Conservation (phyloP, 2,888 invertebrate genomes). For the Alentia gelatinosa region DNA sequence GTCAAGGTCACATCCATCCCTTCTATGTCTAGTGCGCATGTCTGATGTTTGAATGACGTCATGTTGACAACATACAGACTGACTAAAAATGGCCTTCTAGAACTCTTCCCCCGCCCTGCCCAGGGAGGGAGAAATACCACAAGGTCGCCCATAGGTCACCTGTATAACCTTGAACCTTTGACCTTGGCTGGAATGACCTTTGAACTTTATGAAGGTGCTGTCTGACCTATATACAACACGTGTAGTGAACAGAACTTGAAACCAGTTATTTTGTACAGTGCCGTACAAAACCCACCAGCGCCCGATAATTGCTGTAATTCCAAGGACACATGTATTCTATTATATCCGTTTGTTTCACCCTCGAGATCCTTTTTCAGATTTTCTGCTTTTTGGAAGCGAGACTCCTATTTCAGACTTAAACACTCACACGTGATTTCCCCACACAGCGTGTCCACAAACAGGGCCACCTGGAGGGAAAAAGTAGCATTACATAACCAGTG, state of each 20-base stretch:
- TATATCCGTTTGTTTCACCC: neutral
- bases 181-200: slow-evolving; percentile 15
- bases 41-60: neutral
- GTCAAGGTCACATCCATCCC: neutral
- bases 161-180: slow-evolving; percentile 31
- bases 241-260: slow-evolving; percentile 28
- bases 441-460: too few species aligned
- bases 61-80: neutral
- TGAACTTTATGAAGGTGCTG: slow-evolving; percentile 8
- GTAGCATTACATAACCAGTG: too few species aligned
- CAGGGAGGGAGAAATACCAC: slow-evolving; percentile 13
- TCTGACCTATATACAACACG: slow-evolving; percentile 10
- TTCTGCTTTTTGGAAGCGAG: neutral
- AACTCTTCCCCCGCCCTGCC: neutral
- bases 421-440: too few species aligned
- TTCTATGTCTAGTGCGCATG: neutral
- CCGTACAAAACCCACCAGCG: neutral
- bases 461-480: too few species aligned
- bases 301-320: neutral
- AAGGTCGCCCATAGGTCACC: slow-evolving; percentile 8
- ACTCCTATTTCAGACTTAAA: neutral
- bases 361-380: neutral
- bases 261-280: neutral
- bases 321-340: neutral
- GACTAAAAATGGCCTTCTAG: neutral